A percentile compares a stretch with the other conserved stretches of the same genome.
These are phyloP conservation scores for Chaitophorus viminalis DNA, from an alignment of 2,888 invertebrate species.

Conservation along the genomic window DNA sequence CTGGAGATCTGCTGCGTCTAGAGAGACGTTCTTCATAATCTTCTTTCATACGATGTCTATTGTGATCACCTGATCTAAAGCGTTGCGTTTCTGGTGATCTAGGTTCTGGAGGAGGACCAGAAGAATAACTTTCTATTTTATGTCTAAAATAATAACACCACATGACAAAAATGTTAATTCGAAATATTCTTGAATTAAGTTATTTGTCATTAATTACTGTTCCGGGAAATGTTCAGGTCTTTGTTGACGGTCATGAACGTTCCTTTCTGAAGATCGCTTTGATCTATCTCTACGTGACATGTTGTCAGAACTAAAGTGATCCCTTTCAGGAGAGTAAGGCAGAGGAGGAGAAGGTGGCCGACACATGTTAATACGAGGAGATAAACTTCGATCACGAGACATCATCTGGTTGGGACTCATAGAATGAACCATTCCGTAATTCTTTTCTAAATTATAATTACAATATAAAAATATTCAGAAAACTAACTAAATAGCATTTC, in stretches of 20 bases:
- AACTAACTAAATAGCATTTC: not conserved
- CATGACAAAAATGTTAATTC: not conserved
- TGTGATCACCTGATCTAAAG: constrained; percentile 38
- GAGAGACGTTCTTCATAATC: constrained; percentile 31
- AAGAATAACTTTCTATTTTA: constrained; percentile 38
- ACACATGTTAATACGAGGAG: constrained; percentile 15
- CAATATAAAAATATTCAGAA: not conserved
- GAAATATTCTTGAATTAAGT: not conserved
- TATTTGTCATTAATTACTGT: constrained; percentile 28
- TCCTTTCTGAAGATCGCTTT: constrained; percentile 36
- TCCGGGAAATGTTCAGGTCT: constrained; percentile 45
- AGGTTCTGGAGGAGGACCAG: constrained; percentile 54
- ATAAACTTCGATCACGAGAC: constrained; percentile 48
- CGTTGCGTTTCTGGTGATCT: constrained; percentile 48
- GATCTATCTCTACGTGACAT: constrained; percentile 42
- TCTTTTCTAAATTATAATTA: constrained; percentile 36
- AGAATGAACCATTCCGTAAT: constrained; percentile 36
- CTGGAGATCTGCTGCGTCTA: constrained; percentile 43
- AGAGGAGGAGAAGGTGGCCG: constrained; percentile 57
- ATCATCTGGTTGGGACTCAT: constrained; percentile 25
- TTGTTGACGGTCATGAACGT: constrained; percentile 21
- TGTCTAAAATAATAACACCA: constrained; percentile 12
- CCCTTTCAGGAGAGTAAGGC: constrained; percentile 47
- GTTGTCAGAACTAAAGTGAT: constrained; percentile 45
- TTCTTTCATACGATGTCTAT: constrained; percentile 42